phyloP scores from a whole-genome alignment of 2,113 vertebrate species.

The Rhadina sibilatrix region DNA sequence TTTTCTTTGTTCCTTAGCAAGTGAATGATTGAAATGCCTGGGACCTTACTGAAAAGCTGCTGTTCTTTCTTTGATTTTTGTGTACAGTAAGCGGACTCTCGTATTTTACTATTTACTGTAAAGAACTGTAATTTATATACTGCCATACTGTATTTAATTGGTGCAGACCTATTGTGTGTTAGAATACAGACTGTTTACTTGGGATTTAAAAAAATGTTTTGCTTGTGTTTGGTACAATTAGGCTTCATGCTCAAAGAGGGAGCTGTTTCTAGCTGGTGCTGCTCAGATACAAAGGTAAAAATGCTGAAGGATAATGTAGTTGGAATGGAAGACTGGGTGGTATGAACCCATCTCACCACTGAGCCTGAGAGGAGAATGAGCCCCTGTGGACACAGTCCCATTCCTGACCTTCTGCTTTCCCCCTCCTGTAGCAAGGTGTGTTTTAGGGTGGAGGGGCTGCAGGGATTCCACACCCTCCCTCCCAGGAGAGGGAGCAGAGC shows the following conservation, averaged over 20 bases:
- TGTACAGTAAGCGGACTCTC: constrained; percentile 88
- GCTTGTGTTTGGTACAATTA: constrained; percentile 32
- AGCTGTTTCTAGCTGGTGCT: background rate
- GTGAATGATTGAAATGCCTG: constrained; percentile 74
- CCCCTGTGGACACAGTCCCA: too few relatives aligned
- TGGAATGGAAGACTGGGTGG: background rate
- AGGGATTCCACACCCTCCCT: background rate
- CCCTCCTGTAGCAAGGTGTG: too few relatives aligned
- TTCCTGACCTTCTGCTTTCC: background rate
- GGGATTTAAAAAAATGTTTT: constrained; percentile 54
- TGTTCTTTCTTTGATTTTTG: constrained; percentile 86
- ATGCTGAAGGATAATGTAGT: background rate
- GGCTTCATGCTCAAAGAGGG: background rate
- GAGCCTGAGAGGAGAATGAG: background rate
- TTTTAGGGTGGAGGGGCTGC: too few relatives aligned
- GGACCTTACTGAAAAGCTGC: constrained; percentile 89
- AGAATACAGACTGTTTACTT: constrained; percentile 91
- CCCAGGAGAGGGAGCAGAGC: rapidly evolving
- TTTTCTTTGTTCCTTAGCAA: constrained; percentile 58
- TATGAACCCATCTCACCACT: background rate
- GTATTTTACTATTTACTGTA: constrained; percentile 91
- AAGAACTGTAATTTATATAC: constrained; percentile 97
- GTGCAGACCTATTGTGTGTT: constrained; percentile 87
- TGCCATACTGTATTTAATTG: constrained; percentile 88
- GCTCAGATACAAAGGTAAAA: background rate